Conservation (phyloP, 2,113 vertebrate genomes). For the Murina feae region DNA sequence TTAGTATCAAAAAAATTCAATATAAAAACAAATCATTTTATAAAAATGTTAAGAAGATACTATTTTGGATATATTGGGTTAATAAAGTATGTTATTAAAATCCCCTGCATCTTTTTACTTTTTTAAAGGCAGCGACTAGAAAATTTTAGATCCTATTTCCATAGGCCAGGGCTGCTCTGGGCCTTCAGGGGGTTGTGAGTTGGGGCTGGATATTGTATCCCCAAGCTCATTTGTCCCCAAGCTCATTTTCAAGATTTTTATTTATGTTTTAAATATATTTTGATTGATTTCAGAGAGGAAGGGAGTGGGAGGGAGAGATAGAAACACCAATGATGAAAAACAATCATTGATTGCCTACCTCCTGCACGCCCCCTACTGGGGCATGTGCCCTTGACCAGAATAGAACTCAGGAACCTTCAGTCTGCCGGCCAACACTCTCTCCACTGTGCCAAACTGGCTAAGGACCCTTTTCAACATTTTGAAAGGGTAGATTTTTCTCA, state of each 20-base stretch:
- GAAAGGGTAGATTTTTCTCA: background rate
- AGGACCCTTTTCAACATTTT: background rate
- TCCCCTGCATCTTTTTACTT: background rate
- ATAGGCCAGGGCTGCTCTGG: rapidly evolving
- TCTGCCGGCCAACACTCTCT: too few relatives aligned
- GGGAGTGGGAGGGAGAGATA: too few relatives aligned
- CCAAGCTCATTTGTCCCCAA: background rate
- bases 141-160: background rate
- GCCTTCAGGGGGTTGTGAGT: background rate
- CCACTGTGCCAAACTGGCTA: too few relatives aligned
- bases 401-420: too few relatives aligned
- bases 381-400: too few relatives aligned
- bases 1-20: background rate
- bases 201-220: background rate
- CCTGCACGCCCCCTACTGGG: too few relatives aligned
- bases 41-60: background rate
- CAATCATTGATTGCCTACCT: too few relatives aligned
- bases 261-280: too few relatives aligned
- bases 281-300: too few relatives aligned
- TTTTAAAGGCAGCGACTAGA: background rate
- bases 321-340: too few relatives aligned
- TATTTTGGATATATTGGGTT: background rate
- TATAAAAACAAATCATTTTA: background rate
- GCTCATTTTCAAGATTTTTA: background rate
- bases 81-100: background rate